Evolutionary conservation across 2,113 vertebrate genomes (phyloP), one percentile per base, ranked within the genome.

Genomic region (Melanocharis versteri): DNA sequence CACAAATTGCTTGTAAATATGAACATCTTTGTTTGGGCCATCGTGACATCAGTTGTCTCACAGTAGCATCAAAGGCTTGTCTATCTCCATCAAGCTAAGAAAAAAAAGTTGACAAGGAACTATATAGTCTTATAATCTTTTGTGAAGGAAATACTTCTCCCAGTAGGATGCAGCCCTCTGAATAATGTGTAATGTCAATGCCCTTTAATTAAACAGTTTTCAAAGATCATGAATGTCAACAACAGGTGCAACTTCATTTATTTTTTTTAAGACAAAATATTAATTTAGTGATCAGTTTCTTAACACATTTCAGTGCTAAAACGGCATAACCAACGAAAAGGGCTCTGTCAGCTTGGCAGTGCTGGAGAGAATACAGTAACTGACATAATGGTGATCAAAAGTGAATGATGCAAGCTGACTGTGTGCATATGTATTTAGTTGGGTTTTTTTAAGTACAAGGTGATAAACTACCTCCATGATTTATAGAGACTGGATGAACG

Each of bases 1-100:
- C 99, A 85, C 99, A 99, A 94, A 99, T 98, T 82, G 97, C 97
- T 96, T 99, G 99, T 76, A 99, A 97, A 95, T 99, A 99, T 3
- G 96, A 94, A 60, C 68, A 97, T 89, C 99, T 98, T 93, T 99
- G 99, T 97, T 99, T 99, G 35, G 99, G 99, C 57, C 99, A 98
- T 61, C 97, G 98, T 40, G 98, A 99, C 91, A 99, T 95, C 95
- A 99, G 96, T 44, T 98, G 98, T 97, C 99, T 99, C 96, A 99
- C 99, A 42, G 99, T 99, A 95, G 97, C 97, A 97, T 99, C 98
- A 96, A 99, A 99, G 76, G 98, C 97, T 87, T 99, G 99, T 90
- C 97, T 97, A 35, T 99, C 99, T 58, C 97, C 97, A 30, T 99
- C 99, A 96, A 98, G 99, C 99, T 99, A 93, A 84, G 66, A 64